phyloP scores from a whole-genome alignment of 1,140 invertebrate species.

The Drosophila dunni region DNA sequence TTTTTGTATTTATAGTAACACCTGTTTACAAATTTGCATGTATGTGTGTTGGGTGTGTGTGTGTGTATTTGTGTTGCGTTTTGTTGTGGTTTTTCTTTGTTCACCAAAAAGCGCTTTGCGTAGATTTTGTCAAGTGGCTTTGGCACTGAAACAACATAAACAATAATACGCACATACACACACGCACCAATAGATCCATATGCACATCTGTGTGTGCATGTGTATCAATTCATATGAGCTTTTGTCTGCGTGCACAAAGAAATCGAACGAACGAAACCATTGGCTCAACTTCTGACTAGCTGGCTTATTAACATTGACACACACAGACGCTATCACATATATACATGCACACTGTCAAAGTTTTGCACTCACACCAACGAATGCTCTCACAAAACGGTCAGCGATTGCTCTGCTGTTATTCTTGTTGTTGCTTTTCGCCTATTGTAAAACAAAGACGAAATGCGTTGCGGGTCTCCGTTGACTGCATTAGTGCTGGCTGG shows the following conservation, averaged over 20 bases:
- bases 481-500: slow-evolving; percentile 24
- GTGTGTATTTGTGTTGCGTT: slow-evolving; percentile 23
- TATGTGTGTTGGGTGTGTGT: slow-evolving; percentile 15
- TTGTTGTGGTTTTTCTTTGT: slow-evolving; percentile 60
- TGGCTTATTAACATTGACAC: slow-evolving; percentile 64
- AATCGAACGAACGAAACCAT: slow-evolving; percentile 54
- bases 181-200: slow-evolving; percentile 10
- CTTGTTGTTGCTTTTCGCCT: slow-evolving; percentile 28
- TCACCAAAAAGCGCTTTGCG: slow-evolving; percentile 32
- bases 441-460: slow-evolving; percentile 72
- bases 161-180: slow-evolving; percentile 52
- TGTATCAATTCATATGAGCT: slow-evolving; percentile 13
- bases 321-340: slow-evolving; percentile 2
- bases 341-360: slow-evolving; percentile 3
- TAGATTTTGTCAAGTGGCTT: slow-evolving; percentile 76
- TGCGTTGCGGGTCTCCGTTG: slow-evolving; percentile 50
- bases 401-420: slow-evolving; percentile 22
- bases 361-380: slow-evolving; percentile 13
- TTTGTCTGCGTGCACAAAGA: slow-evolving; percentile 46
- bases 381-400: slow-evolving; percentile 21
- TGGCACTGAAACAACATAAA: slow-evolving; percentile 73
- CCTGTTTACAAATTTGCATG: slow-evolving; percentile 53
- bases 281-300: slow-evolving; percentile 37
- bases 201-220: slow-evolving; percentile 2
- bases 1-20: slow-evolving; percentile 58